Base-by-base conservation (phyloP, 2,113 vertebrate species). In the Ascaphus truei region DNA sequence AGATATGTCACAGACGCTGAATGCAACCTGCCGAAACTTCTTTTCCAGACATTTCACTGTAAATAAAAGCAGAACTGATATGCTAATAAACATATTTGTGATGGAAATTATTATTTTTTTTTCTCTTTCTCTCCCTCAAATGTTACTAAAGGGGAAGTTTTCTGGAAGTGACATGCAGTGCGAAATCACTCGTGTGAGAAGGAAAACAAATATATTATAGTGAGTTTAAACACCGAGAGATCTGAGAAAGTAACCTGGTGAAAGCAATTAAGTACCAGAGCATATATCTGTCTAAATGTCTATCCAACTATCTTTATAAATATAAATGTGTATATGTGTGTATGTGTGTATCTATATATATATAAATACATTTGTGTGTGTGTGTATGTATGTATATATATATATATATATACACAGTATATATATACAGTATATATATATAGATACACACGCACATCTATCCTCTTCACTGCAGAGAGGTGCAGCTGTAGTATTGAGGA, bases 31-130 rank as follows among this genome's bases (percentile, higher is more conserved):
- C 30, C 16, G 53, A 59, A 68, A 68, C 39, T 68, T 68, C 53
- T n/a, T n/a, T n/a, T 59, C 41, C n/a, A 56, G 65, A 59, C 65
- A 59, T 59, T 37, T 68, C 31, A 26, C 27, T 25, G 55, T 20
- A 41, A 68, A 55, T 41, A 58, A n/a, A 56, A 57, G 64, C 51
- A 57, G 64, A 57, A 56, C 52, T 41, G 65, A 50, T 68, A 58
- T 68, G 65, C 53, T 68, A 68, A 58, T 68, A 56, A 48, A 59
- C 55, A 68, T 68, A 58, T 59, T 68, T 68, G 55, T 59, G 55
- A 68, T 68, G 65, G 55, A 59, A 68, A 68, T 68, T 48, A 39
- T 68, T 58, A 8, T 27, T 55, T 31, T 43, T n/a, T 11, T 3
- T 16, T 10, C 11, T 10, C 18, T 20, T n/a, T 16, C 15, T 39